Evolutionary conservation across 2,888 invertebrate genomes (phyloP).

Genomic region (Halictus quadricinctus): DNA sequence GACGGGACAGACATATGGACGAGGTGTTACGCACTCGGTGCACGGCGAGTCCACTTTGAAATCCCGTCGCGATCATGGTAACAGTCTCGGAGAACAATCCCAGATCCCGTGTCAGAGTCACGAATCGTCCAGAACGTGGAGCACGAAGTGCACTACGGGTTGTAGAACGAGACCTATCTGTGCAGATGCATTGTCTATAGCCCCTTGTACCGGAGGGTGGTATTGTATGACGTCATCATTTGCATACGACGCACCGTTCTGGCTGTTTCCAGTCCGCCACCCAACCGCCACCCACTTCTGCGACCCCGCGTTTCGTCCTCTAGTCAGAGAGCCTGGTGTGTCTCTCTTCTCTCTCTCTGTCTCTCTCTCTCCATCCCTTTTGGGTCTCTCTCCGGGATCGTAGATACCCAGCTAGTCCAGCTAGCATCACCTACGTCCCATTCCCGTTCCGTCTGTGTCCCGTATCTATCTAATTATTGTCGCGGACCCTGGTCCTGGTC

Average conservation of each 20-base stretch:
- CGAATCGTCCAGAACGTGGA: slow-evolving; percentile 59
- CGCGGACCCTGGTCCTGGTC: slow-evolving; percentile 77
- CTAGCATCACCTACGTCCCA: slow-evolving; percentile 71
- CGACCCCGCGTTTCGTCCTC: slow-evolving; percentile 56
- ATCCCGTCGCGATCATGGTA: slow-evolving; percentile 30
- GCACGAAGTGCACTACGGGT: slow-evolving; percentile 62
- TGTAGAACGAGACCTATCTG: slow-evolving; percentile 74
- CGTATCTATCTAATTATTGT: slow-evolving; percentile 83
- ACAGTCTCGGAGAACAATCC: slow-evolving; percentile 44
- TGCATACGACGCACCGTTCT: slow-evolving; percentile 80
- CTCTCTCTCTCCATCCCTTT: slow-evolving; percentile 18
- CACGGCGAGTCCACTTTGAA: slow-evolving; percentile 6
- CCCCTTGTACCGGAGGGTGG: slow-evolving; percentile 75
- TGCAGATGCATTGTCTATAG: slow-evolving; percentile 74
- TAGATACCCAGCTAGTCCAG: slow-evolving; percentile 68
- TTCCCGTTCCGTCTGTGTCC: slow-evolving; percentile 75
- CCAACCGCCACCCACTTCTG: slow-evolving; percentile 64
- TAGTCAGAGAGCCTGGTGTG: not conserved
- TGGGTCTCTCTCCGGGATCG: slow-evolving; percentile 51
- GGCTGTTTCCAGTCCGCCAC: slow-evolving; percentile 73
- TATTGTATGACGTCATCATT: slow-evolving; percentile 82
- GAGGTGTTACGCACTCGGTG: not conserved
- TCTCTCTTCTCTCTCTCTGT: slow-evolving; percentile 25
- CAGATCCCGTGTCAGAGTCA: slow-evolving; percentile 49
- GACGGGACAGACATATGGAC: not conserved